phyloP scores from a whole-genome alignment of 2,888 invertebrate genomes.

The Clistopyga incitator region DNA sequence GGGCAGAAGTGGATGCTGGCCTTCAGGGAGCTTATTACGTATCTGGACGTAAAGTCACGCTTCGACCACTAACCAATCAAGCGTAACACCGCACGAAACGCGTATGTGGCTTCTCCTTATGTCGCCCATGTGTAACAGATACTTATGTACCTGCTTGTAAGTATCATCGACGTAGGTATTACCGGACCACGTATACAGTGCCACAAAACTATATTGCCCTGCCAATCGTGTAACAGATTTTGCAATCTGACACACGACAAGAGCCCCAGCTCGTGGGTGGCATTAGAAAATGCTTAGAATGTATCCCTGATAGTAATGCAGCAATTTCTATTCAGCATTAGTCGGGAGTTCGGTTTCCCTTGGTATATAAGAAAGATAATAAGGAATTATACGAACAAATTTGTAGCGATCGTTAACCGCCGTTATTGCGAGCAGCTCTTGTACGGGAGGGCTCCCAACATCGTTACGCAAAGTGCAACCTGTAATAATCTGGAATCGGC shows the following conservation, averaged over 20 bases:
- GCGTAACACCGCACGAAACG: constrained; percentile 54
- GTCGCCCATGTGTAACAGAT: constrained; percentile 37
- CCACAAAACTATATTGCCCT: neutral
- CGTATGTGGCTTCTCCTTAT: constrained; percentile 13
- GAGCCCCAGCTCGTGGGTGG: constrained; percentile 55
- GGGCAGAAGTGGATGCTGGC: constrained; percentile 19
- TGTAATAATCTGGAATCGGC: constrained; percentile 33
- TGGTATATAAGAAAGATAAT: constrained; percentile 47
- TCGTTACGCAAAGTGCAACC: constrained; percentile 44
- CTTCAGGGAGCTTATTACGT: constrained; percentile 41
- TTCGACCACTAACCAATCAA: constrained; percentile 53
- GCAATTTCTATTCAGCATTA: constrained; percentile 63
- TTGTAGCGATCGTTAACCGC: constrained; percentile 36
- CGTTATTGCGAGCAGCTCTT: constrained; percentile 13
- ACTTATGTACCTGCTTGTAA: constrained; percentile 29
- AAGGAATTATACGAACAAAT: constrained; percentile 50
- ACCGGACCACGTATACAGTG: constrained; percentile 9
- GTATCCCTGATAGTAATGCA: constrained; percentile 52
- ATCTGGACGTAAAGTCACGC: constrained; percentile 48
- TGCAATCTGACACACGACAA: constrained; percentile 55
- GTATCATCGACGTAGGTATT: constrained; percentile 39
- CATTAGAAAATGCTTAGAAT: constrained; percentile 56
- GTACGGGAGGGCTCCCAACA: constrained; percentile 12
- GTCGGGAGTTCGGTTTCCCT: constrained; percentile 39
- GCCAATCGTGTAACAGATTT: constrained; percentile 48